Conservation (phyloP, 2,888 invertebrate species). For the Himalopsyche tibetana region DNA sequence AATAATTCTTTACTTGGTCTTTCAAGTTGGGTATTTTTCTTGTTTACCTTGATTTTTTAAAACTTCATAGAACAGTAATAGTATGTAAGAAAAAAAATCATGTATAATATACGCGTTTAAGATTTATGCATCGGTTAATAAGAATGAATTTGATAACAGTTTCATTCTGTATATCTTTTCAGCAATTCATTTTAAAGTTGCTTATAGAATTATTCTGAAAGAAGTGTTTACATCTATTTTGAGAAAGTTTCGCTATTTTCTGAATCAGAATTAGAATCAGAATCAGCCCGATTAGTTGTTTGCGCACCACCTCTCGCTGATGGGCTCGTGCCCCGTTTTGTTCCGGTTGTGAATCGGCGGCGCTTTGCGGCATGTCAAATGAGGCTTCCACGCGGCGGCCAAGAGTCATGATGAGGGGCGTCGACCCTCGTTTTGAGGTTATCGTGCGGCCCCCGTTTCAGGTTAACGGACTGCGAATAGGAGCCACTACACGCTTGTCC, state of each 20-base stretch:
- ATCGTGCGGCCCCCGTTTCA: conserved; percentile 26
- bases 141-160: too few relatives aligned
- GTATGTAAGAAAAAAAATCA: too few relatives aligned
- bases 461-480: conserved; percentile 32
- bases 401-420: not conserved
- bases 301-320: not conserved
- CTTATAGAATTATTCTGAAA: too few relatives aligned
- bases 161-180: too few relatives aligned
- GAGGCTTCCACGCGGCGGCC: conserved; percentile 23
- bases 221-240: too few relatives aligned
- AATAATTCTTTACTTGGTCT: conserved; percentile 19
- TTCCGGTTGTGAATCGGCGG: conserved; percentile 39
- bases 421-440: conserved; percentile 35
- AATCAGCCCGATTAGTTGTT: too few relatives aligned
- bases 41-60: conserved; percentile 19
- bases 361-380: conserved; percentile 25
- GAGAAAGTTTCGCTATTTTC: too few relatives aligned
- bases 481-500: not conserved
- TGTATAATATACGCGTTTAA: too few relatives aligned
- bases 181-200: too few relatives aligned
- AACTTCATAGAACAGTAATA: not conserved
- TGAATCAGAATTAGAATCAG: too few relatives aligned
- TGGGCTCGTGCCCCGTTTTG: conserved; percentile 12
- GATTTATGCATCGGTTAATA: too few relatives aligned
- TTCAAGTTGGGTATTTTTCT: not conserved